A percentile compares a stretch with the other conserved stretches of the same genome.
Conservation (phyloP, 2,888 invertebrate species). For the Pristionchus exspectatus region DNA sequence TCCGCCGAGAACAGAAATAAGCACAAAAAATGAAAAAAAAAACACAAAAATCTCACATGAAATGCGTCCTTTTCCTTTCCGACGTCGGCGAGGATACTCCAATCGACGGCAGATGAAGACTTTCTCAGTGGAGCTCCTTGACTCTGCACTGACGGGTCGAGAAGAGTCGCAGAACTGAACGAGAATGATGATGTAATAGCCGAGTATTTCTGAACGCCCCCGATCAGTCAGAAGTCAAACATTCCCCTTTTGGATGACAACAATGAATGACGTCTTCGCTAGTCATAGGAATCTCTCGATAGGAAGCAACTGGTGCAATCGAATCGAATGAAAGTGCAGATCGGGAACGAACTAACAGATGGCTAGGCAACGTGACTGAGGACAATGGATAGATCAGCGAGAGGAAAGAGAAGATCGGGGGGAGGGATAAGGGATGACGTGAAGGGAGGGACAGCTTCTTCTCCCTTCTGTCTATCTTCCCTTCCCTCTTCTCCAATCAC, state of each 20-base stretch:
- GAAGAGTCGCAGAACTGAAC: slow-evolving; percentile 55
- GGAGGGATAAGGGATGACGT: slow-evolving; percentile 33
- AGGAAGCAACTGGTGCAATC: slow-evolving; percentile 38
- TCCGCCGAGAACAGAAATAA: neutral
- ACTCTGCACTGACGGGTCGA: slow-evolving; percentile 16
- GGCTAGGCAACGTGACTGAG: slow-evolving; percentile 4
- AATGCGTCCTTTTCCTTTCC: slow-evolving; percentile 28
- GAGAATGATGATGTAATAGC: neutral
- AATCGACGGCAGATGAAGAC: slow-evolving; percentile 54
- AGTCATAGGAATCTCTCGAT: neutral
- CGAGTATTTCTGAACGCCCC: neutral
- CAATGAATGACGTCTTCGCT: neutral
- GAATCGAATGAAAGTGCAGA: slow-evolving; percentile 13
- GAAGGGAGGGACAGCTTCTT: slow-evolving; percentile 1
- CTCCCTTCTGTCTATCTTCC: slow-evolving; percentile 25
- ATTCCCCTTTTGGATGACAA: neutral
- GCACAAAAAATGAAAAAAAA: no score
- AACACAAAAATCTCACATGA: slow-evolving; percentile 35
- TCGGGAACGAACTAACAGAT: slow-evolving; percentile 26
- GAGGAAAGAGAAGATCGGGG: slow-evolving; percentile 7
- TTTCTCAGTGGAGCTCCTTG: slow-evolving; percentile 53
- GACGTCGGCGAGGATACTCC: slow-evolving; percentile 37
- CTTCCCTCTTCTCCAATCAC: slow-evolving; percentile 36
- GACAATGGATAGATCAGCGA: neutral
- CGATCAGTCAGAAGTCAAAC: neutral